Percentiles rank a stretch among this genome's conserved stretches.
Conservation (phyloP, 2,797 vertebrate species). For the Pterois miles region DNA sequence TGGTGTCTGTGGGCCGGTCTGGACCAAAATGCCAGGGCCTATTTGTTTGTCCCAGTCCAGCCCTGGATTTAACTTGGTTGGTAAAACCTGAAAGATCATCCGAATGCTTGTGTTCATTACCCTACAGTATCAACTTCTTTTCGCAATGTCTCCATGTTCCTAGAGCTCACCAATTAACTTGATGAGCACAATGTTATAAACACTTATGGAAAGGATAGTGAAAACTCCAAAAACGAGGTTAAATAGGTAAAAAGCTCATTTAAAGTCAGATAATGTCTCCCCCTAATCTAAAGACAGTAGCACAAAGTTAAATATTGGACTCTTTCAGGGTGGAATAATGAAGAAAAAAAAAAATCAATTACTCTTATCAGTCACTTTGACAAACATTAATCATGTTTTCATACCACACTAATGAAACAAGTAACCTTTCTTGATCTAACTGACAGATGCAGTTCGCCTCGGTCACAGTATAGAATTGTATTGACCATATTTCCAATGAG, state of each 20-base stretch:
- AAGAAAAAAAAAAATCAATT: background rate
- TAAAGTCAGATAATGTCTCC: no score
- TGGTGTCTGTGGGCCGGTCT: no score
- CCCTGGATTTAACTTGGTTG: no score
- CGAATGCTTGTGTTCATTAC: background rate
- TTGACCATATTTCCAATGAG: constrained; percentile 5
- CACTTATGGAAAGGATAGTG: background rate
- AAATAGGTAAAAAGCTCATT: background rate
- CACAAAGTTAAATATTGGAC: background rate
- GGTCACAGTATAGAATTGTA: background rate
- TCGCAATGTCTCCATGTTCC: background rate
- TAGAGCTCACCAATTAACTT: background rate
- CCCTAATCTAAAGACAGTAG: background rate
- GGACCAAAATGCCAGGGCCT: no score
- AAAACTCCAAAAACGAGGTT: background rate
- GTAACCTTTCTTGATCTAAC: constrained; percentile 8
- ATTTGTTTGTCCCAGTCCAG: no score
- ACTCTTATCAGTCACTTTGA: background rate
- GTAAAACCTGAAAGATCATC: background rate
- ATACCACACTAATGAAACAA: background rate
- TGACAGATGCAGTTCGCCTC: background rate
- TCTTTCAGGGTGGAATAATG: background rate
- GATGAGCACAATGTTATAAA: background rate
- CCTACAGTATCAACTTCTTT: background rate
- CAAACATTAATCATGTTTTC: background rate